Evolutionary conservation across 2,113 vertebrate genomes (phyloP).

Genomic region (Sisor rabdophorus): DNA sequence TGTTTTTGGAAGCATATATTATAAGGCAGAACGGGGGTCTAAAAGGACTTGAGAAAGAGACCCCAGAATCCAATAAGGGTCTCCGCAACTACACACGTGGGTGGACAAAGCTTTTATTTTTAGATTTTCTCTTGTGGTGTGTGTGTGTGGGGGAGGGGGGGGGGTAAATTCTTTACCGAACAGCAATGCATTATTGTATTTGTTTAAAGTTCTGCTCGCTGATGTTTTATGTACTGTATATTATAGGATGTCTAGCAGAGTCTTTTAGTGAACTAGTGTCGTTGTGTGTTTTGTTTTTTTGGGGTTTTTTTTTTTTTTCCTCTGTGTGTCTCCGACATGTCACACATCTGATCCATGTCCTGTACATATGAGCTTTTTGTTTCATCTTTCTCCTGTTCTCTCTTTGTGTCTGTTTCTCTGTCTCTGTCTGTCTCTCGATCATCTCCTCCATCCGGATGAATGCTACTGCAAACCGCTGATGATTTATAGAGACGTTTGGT

Average conservation of each 20-base stretch:
- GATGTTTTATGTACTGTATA: background rate
- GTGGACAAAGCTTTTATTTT: too few relatives aligned
- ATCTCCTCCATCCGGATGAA: constrained; percentile 84
- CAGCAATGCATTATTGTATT: too few relatives aligned
- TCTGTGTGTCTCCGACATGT: constrained; percentile 15
- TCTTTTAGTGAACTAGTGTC: background rate
- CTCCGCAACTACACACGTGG: too few relatives aligned
- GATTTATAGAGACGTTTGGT: constrained; percentile 87
- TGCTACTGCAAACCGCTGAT: constrained; percentile 81
- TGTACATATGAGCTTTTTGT: constrained; percentile 62
- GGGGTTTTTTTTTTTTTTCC: background rate
- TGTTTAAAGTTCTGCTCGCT: too few relatives aligned
- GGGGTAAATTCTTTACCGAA: too few relatives aligned
- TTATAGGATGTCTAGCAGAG: background rate
- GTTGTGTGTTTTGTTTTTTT: too few relatives aligned
- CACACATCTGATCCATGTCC: constrained; percentile 55
- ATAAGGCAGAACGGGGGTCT: too few relatives aligned
- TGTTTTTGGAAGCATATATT: too few relatives aligned
- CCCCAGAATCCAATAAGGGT: too few relatives aligned
- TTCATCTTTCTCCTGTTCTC: constrained; percentile 57
- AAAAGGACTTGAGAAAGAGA: too few relatives aligned
- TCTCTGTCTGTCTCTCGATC: constrained; percentile 72
- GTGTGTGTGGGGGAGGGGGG: too few relatives aligned
- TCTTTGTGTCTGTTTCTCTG: constrained; percentile 51
- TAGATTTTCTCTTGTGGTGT: too few relatives aligned